A percentile compares a stretch with the other conserved stretches of the same genome.
Evolutionary conservation across 2,888 invertebrate genomes (phyloP).

Genomic region (Leptopilina myrica): DNA sequence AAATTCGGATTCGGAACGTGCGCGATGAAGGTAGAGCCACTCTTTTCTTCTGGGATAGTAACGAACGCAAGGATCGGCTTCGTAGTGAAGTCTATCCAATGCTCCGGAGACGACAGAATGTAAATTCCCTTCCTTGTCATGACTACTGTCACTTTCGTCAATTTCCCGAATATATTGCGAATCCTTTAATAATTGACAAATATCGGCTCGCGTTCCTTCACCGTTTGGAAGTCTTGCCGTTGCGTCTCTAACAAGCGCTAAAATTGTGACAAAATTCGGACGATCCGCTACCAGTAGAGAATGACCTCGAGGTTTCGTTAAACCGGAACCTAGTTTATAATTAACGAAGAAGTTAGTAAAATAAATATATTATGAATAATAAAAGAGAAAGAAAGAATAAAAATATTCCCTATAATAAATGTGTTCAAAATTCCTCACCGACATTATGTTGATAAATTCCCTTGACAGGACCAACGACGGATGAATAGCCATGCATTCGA

Average conservation of each 20-base stretch:
- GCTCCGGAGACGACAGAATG: constrained; percentile 93
- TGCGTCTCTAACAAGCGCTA: constrained; percentile 94
- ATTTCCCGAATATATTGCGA: constrained; percentile 82
- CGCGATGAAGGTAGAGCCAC: constrained; percentile 96
- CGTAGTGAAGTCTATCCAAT: constrained; percentile 91
- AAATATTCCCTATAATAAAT: no score
- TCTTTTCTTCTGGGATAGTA: constrained; percentile 94
- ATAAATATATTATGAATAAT: no score
- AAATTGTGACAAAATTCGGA: constrained; percentile 93
- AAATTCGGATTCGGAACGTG: constrained; percentile 82
- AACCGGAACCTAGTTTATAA: constrained; percentile 63
- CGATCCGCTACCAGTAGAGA: constrained; percentile 88
- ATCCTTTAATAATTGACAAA: constrained; percentile 90
- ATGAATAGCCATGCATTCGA: constrained; percentile 90
- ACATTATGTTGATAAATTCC: constrained; percentile 85
- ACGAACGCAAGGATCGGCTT: constrained; percentile 94
- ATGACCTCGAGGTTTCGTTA: constrained; percentile 87
- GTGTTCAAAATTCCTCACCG: constrained; percentile 67
- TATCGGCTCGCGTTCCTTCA: constrained; percentile 94
- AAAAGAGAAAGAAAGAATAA: no score
- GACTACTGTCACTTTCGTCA: constrained; percentile 67
- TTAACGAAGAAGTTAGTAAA: not conserved
- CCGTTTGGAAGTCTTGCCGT: constrained; percentile 96
- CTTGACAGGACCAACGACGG: constrained; percentile 89
- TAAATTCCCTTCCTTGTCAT: constrained; percentile 81